Base-by-base conservation (phyloP, 2,113 vertebrate species). In the Anhinga anhinga region DNA sequence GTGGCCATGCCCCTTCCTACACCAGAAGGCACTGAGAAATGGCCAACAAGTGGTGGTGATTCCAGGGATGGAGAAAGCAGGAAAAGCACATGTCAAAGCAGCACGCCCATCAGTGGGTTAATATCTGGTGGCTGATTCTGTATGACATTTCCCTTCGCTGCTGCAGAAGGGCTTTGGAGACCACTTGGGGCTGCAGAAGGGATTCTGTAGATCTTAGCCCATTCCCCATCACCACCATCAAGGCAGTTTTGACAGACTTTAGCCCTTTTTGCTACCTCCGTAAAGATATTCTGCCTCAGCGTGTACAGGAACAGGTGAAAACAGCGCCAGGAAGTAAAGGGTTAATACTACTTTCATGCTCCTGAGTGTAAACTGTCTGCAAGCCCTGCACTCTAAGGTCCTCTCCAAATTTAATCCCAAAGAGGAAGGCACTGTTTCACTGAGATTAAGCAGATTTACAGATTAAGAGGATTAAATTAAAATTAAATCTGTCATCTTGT, bases 231-330 rank as follows among this genome's bases (percentile, higher is more conserved):
- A 36, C 22, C 52, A 6, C 13, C n/a, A 18, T 4, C 9, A 13
- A 52, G 49, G 42, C 3, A 4, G 15, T 62, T 67, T 6, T 18
- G 32, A 13, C 11, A 70, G 76, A 17, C 5, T 80, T 88, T 7
- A 58, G 53, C 78, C 82, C 27, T 9, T 50, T 73, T 50, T 72
- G 56, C 59, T 76, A 2, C 27, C 17, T 50, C 52, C 13, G 30
- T 9, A 10, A 69, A 69, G 12, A 16, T 17, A n/a, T 16, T 71
- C 14, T n/a, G 3, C 8, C 22, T 34, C 0, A 1, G 8, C 0
- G 50, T 8, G 56, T 8, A 27, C 30, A 70, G 55, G 69, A n/a
- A 53, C 59, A 83, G 92, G 82, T 86, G 82, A 69, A 53, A 83
- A 81, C 22, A 67, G n/a, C 0, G 17, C 63, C 62, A 8, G 72